Evolutionary conservation across 2,113 vertebrate genomes (phyloP).

Genomic region (Burhinus oedicnemus): DNA sequence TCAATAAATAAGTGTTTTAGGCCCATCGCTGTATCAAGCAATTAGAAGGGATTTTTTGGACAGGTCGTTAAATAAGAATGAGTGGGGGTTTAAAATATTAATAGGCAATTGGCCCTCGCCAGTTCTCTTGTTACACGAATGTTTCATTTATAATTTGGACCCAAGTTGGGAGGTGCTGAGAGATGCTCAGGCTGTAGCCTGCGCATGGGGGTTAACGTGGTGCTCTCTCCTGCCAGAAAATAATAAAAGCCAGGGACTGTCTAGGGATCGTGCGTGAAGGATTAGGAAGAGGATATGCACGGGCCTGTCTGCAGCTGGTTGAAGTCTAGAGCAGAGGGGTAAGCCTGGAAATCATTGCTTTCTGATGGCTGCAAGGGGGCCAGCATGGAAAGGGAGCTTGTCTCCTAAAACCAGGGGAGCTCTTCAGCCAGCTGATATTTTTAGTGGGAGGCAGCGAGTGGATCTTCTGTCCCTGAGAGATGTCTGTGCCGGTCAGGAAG

Average conservation of each 20-base stretch:
- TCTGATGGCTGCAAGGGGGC: neutral
- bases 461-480: neutral
- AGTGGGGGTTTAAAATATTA: conserved; percentile 1
- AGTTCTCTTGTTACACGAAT: neutral
- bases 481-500: neutral
- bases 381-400: neutral
- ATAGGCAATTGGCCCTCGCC: neutral
- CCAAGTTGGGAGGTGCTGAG: conserved; percentile 20
- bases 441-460: neutral
- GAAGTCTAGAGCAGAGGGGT: conserved; percentile 22
- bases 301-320: conserved; percentile 58
- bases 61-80: conserved; percentile 4
- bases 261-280: conserved; percentile 46
- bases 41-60: neutral
- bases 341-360: conserved; percentile 56
- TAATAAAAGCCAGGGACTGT: conserved; percentile 67
- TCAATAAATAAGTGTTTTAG: neutral
- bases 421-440: neutral
- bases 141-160: conserved; percentile 31
- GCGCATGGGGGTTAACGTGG: neutral
- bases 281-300: conserved; percentile 57
- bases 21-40: neutral
- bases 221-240: conserved; percentile 63
- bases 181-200: conserved; percentile 42
- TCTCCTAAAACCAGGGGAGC: neutral